Conservation (phyloP, 2,113 vertebrate species). For the Catharus bicknelli region DNA sequence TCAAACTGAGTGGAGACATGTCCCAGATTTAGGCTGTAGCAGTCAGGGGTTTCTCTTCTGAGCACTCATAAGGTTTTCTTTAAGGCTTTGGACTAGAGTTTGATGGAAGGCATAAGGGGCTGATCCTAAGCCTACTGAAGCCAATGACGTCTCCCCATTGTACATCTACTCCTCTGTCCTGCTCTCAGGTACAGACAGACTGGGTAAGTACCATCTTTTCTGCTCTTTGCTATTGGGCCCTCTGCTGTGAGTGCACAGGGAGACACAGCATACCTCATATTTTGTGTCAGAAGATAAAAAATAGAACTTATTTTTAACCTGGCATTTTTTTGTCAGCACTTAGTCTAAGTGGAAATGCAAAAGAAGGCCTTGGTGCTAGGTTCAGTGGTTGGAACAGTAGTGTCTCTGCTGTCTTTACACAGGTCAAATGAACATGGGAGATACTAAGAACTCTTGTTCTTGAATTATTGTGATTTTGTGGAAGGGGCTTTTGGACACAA, state of each 20-base stretch:
- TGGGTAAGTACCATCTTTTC: not conserved
- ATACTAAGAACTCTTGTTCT: not conserved
- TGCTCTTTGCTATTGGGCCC: not conserved
- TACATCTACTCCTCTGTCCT: not conserved
- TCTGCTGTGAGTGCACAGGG: not conserved
- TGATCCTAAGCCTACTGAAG: not conserved
- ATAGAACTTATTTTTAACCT: not conserved
- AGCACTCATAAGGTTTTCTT: not conserved
- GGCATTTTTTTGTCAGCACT: not conserved
- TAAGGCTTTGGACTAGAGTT: not conserved
- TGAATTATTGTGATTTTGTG: not conserved
- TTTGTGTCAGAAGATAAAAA: not conserved
- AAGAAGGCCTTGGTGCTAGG: not conserved
- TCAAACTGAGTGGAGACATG: slow-evolving; percentile 16
- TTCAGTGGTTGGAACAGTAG: not conserved
- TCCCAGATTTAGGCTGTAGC: slow-evolving; percentile 11
- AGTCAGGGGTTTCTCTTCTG: not conserved
- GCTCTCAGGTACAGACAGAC: not conserved
- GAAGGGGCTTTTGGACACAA: not conserved
- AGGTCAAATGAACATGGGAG: not conserved
- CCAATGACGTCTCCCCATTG: not conserved
- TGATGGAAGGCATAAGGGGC: not conserved
- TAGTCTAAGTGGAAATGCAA: not conserved
- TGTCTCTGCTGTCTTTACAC: not conserved
- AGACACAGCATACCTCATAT: not conserved